phyloP scores from a whole-genome alignment of 2,113 vertebrate species.

The Chloropsis cyanopogon region DNA sequence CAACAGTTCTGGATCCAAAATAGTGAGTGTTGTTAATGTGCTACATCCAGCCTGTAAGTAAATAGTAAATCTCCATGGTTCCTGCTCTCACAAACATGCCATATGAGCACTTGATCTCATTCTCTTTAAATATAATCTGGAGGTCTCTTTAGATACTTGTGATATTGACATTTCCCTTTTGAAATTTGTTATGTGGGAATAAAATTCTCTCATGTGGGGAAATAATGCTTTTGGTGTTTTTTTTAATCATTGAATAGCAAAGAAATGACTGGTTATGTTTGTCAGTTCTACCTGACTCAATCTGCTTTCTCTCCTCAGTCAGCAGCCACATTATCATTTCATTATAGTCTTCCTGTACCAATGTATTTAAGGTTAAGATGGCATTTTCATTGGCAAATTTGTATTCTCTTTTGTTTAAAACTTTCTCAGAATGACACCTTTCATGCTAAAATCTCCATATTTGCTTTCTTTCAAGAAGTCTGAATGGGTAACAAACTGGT shows the following conservation, averaged over 20 bases:
- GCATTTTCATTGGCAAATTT: not conserved
- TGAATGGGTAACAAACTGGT: not conserved
- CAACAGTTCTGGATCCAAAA: not conserved
- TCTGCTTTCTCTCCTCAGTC: not conserved
- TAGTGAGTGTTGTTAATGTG: not conserved
- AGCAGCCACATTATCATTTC: not conserved
- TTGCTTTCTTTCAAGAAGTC: not conserved
- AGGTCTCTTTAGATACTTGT: not conserved
- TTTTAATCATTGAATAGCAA: slow-evolving; percentile 18
- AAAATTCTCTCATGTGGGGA: not conserved
- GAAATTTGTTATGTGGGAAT: not conserved
- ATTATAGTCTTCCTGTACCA: not conserved
- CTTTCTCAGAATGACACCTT: not conserved
- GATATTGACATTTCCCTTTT: not conserved
- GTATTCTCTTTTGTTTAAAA: not conserved
- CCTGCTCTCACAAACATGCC: not conserved
- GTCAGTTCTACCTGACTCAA: slow-evolving; percentile 7
- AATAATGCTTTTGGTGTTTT: not conserved
- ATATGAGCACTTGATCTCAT: not conserved
- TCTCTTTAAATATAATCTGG: not conserved
- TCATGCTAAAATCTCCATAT: not conserved
- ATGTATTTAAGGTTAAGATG: not conserved
- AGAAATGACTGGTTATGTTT: slow-evolving; percentile 3
- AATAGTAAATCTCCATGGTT: not conserved
- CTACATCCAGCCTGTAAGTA: not conserved